These are phyloP conservation scores for Centropyge bicolor DNA, from an alignment of 2,797 vertebrate genomes.

Conservation along the genomic window DNA sequence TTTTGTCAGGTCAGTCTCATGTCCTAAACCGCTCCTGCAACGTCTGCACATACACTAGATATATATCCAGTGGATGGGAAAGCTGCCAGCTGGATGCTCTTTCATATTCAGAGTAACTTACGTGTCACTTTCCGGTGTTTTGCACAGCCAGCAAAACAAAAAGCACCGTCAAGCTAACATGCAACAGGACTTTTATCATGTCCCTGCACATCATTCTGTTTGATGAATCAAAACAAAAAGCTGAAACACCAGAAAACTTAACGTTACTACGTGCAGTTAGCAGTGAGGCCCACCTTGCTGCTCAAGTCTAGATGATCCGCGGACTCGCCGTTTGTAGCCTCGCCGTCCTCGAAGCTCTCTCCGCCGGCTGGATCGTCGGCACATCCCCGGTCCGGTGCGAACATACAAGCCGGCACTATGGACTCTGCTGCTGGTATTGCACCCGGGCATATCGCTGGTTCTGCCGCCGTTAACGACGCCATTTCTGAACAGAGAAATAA, in stretches of 20 bases:
- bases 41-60: neutral
- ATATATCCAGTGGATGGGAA: neutral
- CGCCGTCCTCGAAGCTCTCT: conserved; percentile 75
- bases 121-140: conserved; percentile 73
- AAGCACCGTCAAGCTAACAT: neutral
- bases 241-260: accelerated
- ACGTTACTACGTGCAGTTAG: neutral
- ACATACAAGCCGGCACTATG: conserved; percentile 93
- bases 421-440: conserved; percentile 70
- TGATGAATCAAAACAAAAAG: neutral
- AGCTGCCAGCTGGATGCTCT: conserved; percentile 54
- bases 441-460: conserved; percentile 80
- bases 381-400: conserved; percentile 90
- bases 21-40: neutral
- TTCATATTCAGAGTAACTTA: conserved; percentile 41
- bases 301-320: conserved; percentile 90
- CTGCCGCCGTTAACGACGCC: conserved; percentile 86
- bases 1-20: neutral
- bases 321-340: conserved; percentile 85
- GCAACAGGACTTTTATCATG: neutral
- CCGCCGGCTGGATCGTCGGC: conserved; percentile 70
- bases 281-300: conserved; percentile 90
- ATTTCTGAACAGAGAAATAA: conserved; percentile 69
- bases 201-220: neutral
- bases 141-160: conserved; percentile 34